Evolutionary conservation across 2,888 invertebrate species (phyloP).

Genomic region (Eumerus sabulonum): DNA sequence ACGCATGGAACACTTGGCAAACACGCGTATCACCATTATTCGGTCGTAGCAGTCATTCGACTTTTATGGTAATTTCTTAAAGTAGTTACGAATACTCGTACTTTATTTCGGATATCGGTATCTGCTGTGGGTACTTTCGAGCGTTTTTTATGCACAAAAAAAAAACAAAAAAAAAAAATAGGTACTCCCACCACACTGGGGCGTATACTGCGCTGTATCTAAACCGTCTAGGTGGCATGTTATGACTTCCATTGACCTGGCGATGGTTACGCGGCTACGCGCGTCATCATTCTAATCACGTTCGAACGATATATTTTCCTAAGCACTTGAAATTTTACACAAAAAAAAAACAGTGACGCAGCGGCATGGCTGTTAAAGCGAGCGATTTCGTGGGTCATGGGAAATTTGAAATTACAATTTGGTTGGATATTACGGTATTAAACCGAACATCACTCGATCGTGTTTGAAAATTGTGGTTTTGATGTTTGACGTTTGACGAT

Average conservation of each 20-base stretch:
- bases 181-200: conserved; percentile 13
- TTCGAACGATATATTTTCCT: conserved; percentile 63
- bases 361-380: conserved; percentile 23
- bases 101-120: conserved; percentile 51
- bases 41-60: conserved; percentile 54
- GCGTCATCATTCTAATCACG: conserved; percentile 59
- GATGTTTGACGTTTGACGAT: no score
- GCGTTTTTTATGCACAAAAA: conserved; percentile 64
- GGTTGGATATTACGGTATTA: conserved; percentile 15
- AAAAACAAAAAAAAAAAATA: no score
- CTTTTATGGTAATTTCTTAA: conserved; percentile 60
- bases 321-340: conserved; percentile 59
- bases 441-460: no score
- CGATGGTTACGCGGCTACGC: not conserved
- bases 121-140: conserved; percentile 55
- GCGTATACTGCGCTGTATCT: no score
- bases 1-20: conserved; percentile 2
- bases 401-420: conserved; percentile 67
- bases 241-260: conserved; percentile 67
- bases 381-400: conserved; percentile 33
- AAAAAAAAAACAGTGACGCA: conserved; percentile 28
- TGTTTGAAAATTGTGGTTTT: no score
- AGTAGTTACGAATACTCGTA: conserved; percentile 31
- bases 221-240: conserved; percentile 46
- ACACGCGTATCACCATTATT: conserved; percentile 27